A percentile compares a stretch with the other conserved stretches of the same genome.
Evolutionary conservation across 2,888 invertebrate genomes (phyloP).

Genomic region (Mythimna pallens): DNA sequence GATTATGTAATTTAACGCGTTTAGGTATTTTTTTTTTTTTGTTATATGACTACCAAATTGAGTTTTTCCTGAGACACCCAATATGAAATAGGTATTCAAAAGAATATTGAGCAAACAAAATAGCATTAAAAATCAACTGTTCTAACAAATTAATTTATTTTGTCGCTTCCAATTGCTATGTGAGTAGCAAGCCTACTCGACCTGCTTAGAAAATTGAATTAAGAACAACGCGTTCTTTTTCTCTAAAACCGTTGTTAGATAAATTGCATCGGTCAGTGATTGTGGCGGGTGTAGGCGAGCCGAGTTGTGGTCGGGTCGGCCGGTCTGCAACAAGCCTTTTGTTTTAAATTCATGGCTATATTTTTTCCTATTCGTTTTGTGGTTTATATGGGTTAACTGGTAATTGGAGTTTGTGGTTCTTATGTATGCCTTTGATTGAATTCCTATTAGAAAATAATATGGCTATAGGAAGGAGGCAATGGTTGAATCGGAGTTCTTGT

Average conservation of each 20-base stretch:
- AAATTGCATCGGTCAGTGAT: slow-evolving; percentile 67
- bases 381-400: slow-evolving; percentile 15
- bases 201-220: slow-evolving; percentile 75
- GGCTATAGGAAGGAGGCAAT: not conserved
- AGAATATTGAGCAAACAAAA: not conserved
- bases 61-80: no score
- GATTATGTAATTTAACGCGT: no score
- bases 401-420: not conserved
- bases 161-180: not conserved
- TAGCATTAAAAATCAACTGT: not conserved
- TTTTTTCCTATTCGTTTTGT: slow-evolving; percentile 19
- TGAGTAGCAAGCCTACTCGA: slow-evolving; percentile 24
- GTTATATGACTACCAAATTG: no score
- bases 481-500: not conserved
- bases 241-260: slow-evolving; percentile 63
- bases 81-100: no score
- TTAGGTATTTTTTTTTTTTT: no score
- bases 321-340: slow-evolving; percentile 26
- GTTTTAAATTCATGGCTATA: slow-evolving; percentile 22
- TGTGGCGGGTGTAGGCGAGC: slow-evolving; percentile 36
- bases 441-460: not conserved
- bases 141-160: slow-evolving; percentile 7
- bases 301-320: slow-evolving; percentile 46
- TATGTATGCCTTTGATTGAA: slow-evolving; percentile 4
- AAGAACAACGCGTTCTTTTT: slow-evolving; percentile 69